Evolutionary conservation across 2,113 vertebrate species (phyloP).

Genomic region (Neotoma lepida): DNA sequence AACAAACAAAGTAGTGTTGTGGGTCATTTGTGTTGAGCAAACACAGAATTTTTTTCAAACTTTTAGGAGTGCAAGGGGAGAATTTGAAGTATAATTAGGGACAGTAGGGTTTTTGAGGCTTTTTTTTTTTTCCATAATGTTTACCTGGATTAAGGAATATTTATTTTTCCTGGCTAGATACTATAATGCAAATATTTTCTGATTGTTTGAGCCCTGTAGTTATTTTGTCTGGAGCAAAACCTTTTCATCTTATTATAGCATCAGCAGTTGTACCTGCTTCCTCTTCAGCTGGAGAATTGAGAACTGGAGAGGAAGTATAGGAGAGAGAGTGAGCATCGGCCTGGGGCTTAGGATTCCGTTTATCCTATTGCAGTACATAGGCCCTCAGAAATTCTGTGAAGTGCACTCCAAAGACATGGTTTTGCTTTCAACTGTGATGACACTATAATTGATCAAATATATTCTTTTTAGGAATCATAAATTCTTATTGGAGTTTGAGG

Average conservation of each 20-base stretch:
- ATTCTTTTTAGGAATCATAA: slow-evolving; percentile 79
- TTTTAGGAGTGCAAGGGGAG: neutral
- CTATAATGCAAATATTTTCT: slow-evolving; percentile 20
- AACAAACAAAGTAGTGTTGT: neutral
- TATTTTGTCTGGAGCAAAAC: slow-evolving; percentile 6
- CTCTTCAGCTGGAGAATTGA: neutral
- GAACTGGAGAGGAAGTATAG: neutral
- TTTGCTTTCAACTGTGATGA: slow-evolving; percentile 70
- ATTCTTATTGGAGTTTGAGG: slow-evolving; percentile 82
- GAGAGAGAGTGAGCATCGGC: neutral
- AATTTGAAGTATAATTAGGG: slow-evolving; percentile 35
- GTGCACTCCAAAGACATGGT: slow-evolving; percentile 64
- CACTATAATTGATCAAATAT: slow-evolving; percentile 80
- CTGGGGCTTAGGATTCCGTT: slow-evolving; percentile 2
- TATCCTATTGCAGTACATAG: neutral
- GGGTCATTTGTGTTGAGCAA: neutral
- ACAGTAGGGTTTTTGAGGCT: neutral
- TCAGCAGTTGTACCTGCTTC: neutral
- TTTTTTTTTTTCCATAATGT: neutral
- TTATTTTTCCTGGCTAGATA: slow-evolving; percentile 33
- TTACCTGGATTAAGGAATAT: slow-evolving; percentile 20
- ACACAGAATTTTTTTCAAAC: neutral
- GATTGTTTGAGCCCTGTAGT: neutral
- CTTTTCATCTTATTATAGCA: neutral
- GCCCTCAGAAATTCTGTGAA: slow-evolving; percentile 28